Conservation (phyloP, 2,113 vertebrate genomes). For the Guaruba guarouba region DNA sequence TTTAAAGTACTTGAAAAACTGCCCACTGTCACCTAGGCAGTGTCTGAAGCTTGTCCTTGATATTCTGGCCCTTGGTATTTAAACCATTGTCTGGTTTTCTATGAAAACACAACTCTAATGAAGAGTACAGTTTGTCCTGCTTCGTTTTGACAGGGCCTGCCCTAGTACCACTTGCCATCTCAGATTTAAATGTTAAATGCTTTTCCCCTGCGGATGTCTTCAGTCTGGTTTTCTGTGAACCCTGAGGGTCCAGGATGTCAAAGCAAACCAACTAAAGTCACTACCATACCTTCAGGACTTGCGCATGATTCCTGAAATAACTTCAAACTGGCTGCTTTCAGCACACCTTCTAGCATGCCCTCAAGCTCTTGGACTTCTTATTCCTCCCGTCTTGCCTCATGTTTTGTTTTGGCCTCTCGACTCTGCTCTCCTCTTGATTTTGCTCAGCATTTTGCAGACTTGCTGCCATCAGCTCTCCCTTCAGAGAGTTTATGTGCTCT, state of each 20-base stretch:
- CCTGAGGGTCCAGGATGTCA: background rate
- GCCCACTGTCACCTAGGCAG: background rate
- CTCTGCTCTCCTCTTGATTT: background rate
- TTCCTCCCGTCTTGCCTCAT: background rate
- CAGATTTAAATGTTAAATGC: background rate
- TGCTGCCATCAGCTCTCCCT: background rate
- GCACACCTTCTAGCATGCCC: background rate
- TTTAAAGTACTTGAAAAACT: background rate
- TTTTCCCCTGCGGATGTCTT: background rate
- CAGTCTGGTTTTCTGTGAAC: background rate
- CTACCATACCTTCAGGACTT: accelerated
- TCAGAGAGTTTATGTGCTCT: background rate
- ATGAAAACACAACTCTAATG: background rate
- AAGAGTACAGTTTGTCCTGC: background rate
- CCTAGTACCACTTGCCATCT: background rate
- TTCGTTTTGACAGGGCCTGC: background rate
- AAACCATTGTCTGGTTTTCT: background rate
- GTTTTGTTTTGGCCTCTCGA: background rate
- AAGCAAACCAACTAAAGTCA: background rate
- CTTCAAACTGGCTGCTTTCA: background rate
- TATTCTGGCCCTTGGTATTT: background rate
- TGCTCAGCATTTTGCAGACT: background rate
- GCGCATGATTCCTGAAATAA: background rate
- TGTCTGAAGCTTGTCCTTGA: background rate
- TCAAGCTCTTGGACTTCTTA: background rate